A percentile compares a stretch with the other conserved stretches of the same genome.
These are phyloP conservation scores for Cyanistes caeruleus DNA, from an alignment of 2,113 vertebrate genomes.

Conservation along the genomic window DNA sequence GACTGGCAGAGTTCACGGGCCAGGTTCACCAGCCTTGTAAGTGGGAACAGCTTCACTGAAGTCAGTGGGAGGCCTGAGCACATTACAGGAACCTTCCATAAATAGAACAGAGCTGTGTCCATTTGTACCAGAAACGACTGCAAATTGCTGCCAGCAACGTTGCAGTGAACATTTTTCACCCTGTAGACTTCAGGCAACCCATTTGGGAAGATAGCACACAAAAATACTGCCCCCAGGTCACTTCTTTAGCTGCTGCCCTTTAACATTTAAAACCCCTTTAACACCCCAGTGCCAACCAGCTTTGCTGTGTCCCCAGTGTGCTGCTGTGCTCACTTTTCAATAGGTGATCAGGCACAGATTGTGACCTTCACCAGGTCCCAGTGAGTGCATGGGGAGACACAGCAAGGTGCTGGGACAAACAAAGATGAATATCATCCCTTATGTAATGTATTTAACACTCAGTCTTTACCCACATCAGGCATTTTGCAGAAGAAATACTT, in stretches of 20 bases:
- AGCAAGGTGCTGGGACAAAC: background rate
- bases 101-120: conserved; percentile 10
- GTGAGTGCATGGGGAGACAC: background rate
- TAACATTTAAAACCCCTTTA: background rate
- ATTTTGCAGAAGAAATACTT: background rate
- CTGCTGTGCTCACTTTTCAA: background rate
- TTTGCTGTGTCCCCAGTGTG: background rate
- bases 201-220: background rate
- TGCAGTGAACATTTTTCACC: conserved; percentile 14
- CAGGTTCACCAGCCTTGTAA: conserved; percentile 1
- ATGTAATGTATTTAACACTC: background rate
- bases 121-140: conserved; percentile 39
- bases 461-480: background rate
- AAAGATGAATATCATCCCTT: background rate
- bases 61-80: conserved; percentile 9
- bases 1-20: background rate
- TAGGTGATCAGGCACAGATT: background rate
- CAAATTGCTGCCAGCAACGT: conserved; percentile 6
- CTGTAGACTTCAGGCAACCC: background rate
- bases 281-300: background rate
- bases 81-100: conserved; percentile 17
- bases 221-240: background rate
- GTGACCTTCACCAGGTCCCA: background rate
- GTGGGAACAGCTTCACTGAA: conserved; percentile 12
- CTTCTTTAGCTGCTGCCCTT: background rate